Evolutionary conservation across 2,113 vertebrate genomes (phyloP), one percentile per base, ranked within the genome.

Genomic region (Plectropomus leopardus): DNA sequence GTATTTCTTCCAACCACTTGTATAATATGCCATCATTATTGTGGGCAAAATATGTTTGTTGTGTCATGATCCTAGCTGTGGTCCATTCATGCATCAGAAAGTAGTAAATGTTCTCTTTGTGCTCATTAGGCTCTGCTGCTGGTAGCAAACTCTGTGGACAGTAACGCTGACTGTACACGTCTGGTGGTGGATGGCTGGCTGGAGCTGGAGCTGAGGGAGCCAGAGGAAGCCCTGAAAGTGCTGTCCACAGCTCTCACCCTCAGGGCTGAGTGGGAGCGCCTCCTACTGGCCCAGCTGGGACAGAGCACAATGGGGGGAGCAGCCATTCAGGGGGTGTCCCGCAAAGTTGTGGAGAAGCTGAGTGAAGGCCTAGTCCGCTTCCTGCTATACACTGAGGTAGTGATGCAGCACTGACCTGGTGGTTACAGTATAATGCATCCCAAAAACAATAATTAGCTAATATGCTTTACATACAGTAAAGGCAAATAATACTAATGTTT

Each of bases 161-260:
- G 95, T 58, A 97, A 92, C 0, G 95, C 94, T 0, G 97, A 99
- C 92, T 98, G 97, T 6, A 86, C 94, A 0, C 95, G 96, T 6
- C 75, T 99, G 79, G 97, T 98, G 69, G 95, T 96, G 0, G 97
- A 99, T 0, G 86, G 95, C 2, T 99, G 97, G 97, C 83, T 99
- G 90, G 96, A 98, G 82, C 67, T 98, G 63, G 90, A 87, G 51
- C 5, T 98, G 5, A 78, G 54, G 0, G 86, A 94, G 0, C 50
- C 83, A 0, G 94, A 95, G 30, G 84, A 81, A 0, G 96, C 97
- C 0, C 77, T 96, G 8, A 93, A 16, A 42, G 79, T 94, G 5
- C 94, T 99, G 28, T 93, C 96, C 1, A 26, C 81, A 0, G 91
- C 96, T 4, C 89, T 98, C 8, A 93, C 59, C 4, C 94, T 97